Evolutionary conservation across 1,140 invertebrate species (phyloP).

Genomic region (Ostrea edulis): DNA sequence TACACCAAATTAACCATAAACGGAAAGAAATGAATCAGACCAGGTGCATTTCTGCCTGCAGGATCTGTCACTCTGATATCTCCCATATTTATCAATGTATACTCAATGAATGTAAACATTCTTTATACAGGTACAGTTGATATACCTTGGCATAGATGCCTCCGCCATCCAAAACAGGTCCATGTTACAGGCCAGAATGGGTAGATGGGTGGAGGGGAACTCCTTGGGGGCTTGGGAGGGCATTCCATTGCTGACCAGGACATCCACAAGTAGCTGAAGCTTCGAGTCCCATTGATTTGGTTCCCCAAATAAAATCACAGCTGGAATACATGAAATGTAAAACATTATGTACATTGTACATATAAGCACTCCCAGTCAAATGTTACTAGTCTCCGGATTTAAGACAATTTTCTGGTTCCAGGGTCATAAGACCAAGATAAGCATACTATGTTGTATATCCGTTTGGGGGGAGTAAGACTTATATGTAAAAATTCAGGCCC

Average conservation of each 20-base stretch:
- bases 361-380: too few relatives aligned
- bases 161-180: slow-evolving; percentile 80
- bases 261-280: slow-evolving; percentile 85
- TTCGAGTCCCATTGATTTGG: slow-evolving; percentile 79
- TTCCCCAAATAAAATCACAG: slow-evolving; percentile 79
- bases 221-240: slow-evolving; percentile 75
- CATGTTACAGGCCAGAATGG: slow-evolving; percentile 79
- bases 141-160: slow-evolving; percentile 56
- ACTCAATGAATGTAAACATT: background rate
- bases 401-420: too few relatives aligned
- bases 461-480: too few relatives aligned
- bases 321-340: slow-evolving; percentile 71
- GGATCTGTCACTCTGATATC: too few relatives aligned
- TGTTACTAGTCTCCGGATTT: too few relatives aligned
- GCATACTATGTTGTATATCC: too few relatives aligned
- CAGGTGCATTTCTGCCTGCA: too few relatives aligned
- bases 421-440: too few relatives aligned
- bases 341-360: background rate
- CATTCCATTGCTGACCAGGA: slow-evolving; percentile 84
- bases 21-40: too few relatives aligned
- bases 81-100: too few relatives aligned
- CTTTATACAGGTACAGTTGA: background rate
- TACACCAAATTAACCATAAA: too few relatives aligned
- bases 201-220: slow-evolving; percentile 83
- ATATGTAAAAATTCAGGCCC: too few relatives aligned